These are phyloP conservation scores for western clawed frog (Xenopus tropicalis) DNA, from an alignment of 2,113 vertebrate genomes.

Conservation along the genomic window UCB_Xtro_10.0 CM004443.2:39189501-39190000, in stretches of 20 bases:
- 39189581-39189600: background rate
- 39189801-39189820: background rate
- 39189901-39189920: background rate
- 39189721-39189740: background rate
- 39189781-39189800: background rate
- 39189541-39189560: background rate
- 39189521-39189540: background rate
- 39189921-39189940: background rate
- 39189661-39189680: background rate
- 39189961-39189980: background rate
- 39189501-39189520: background rate
- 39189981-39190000: background rate
- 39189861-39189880: conserved; percentile 1
- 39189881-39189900: conserved; percentile 19
- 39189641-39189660: background rate
- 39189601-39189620: background rate
- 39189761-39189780: background rate
- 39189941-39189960: background rate
- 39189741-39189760: background rate
- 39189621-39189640: background rate
- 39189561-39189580: background rate
- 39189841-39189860: background rate
- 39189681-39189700: background rate
- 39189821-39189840: background rate
- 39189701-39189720: too few relatives aligned